phyloP scores from a whole-genome alignment of 2,113 vertebrate species.

The Chamaetylas fuelleborni region DNA sequence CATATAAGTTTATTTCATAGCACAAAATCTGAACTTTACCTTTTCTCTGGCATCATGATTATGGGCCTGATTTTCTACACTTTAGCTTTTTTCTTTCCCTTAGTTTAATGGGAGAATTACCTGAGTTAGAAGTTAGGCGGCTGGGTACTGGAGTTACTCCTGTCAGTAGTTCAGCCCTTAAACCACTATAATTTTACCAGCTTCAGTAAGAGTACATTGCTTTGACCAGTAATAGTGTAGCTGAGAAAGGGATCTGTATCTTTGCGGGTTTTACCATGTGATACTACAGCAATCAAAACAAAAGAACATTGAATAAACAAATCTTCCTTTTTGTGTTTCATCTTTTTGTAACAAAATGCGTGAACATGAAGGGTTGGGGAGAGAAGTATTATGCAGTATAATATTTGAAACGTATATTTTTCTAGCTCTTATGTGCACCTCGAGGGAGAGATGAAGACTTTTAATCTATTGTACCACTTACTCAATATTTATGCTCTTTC shows the following conservation, averaged over 20 bases:
- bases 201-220: neutral
- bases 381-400: neutral
- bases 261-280: neutral
- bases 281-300: neutral
- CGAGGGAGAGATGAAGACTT: neutral
- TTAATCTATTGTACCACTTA: neutral
- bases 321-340: neutral
- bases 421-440: neutral
- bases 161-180: neutral
- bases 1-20: neutral
- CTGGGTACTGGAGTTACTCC: neutral
- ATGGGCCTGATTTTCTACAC: neutral
- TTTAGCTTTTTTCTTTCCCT: neutral
- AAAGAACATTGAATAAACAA: neutral
- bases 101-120: neutral
- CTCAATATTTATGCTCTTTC: neutral
- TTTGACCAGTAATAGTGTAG: neutral
- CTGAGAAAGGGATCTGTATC: neutral
- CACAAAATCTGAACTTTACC: neutral
- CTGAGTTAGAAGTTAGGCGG: neutral
- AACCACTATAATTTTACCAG: neutral
- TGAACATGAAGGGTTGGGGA: neutral
- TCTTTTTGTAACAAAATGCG: neutral
- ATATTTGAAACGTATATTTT: neutral
- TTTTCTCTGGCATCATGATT: neutral